Evolutionary conservation across 2,888 invertebrate genomes (phyloP).

Genomic region (Dicycla oo): DNA sequence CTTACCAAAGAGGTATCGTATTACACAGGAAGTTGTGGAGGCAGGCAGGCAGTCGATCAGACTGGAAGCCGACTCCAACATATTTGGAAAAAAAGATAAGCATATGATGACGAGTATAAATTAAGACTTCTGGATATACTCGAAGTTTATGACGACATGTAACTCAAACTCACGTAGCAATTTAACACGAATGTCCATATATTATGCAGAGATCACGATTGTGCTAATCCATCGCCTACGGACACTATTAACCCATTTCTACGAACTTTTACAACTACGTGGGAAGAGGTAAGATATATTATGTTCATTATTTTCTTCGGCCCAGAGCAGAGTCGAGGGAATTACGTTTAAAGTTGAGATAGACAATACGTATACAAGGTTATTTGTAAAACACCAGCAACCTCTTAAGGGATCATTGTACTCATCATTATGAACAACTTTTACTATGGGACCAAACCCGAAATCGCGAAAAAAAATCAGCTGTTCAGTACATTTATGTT

Average conservation of each 20-base stretch:
- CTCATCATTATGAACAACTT: too few relatives aligned
- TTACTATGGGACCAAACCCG: too few relatives aligned
- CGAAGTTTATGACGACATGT: neutral
- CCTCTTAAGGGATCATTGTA: too few relatives aligned
- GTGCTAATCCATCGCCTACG: conserved; percentile 47
- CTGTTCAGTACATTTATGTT: too few relatives aligned
- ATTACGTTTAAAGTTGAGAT: conserved; percentile 12
- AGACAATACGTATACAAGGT: too few relatives aligned
- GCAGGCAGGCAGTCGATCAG: neutral
- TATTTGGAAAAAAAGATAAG: neutral
- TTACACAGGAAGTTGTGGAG: neutral
- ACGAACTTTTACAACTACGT: conserved; percentile 42
- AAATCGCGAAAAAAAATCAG: too few relatives aligned
- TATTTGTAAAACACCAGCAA: too few relatives aligned
- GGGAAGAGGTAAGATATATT: conserved; percentile 26
- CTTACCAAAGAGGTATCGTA: neutral
- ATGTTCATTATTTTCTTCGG: conserved; percentile 28
- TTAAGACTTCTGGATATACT: neutral
- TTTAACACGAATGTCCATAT: neutral
- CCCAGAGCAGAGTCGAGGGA: conserved; percentile 6
- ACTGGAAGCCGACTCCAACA: too few relatives aligned
- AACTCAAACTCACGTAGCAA: conserved; percentile 11
- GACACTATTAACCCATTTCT: conserved; percentile 47
- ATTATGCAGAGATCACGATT: conserved; percentile 38
- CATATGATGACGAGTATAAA: neutral